Base-by-base conservation (phyloP, 2,797 vertebrate species). In the Jordanella pulchra region DNA sequence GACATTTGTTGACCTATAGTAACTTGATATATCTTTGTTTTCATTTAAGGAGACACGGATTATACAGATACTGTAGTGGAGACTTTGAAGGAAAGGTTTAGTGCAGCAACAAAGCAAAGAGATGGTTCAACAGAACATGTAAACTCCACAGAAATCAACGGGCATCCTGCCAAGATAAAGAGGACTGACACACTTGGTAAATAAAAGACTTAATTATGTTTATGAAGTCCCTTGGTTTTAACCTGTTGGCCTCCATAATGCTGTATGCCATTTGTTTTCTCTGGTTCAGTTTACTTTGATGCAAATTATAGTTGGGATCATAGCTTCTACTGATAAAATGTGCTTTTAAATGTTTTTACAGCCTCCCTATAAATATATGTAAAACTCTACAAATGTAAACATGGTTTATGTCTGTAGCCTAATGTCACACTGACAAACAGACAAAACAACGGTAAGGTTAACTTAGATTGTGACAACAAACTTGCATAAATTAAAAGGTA, bases 181-280 rank as follows among this genome's bases (percentile, higher is more conserved):
- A 90, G 86, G 0, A 93, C 94, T 13, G 95, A 96, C 75, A 93
- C 94, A 76, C 93, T 95, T 71, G 96, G 97, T 97, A 93, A 92
- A 80, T 70, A 81, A 60, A 18, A 32, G 28, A 48, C 63, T 69
- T 18, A 7, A 23, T 13, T 12, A 44, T 71, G n/a, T n/a, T 1
- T 28, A 55, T 12, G 30, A 23, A 32, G 48, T 63, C 42, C 13
- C 32, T 14, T n/a, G 32, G 4, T 42, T 39, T n/a, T 12, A 10
- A 61, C 58, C 21, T 35, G 18, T 32, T 35, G 18, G 18, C 56
- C 28, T 32, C 15, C 27, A 58, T 58, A 28, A 35, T 35, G 32
- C 32, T 35, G 3, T 35, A 32, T 32, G 55, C 30, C 17, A 32
- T 28, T 30, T 32, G 17, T 18, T 60, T 58, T 18, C 28, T 32